phyloP scores from a whole-genome alignment of 2,113 vertebrate genomes.

The Labeo rohita region DNA sequence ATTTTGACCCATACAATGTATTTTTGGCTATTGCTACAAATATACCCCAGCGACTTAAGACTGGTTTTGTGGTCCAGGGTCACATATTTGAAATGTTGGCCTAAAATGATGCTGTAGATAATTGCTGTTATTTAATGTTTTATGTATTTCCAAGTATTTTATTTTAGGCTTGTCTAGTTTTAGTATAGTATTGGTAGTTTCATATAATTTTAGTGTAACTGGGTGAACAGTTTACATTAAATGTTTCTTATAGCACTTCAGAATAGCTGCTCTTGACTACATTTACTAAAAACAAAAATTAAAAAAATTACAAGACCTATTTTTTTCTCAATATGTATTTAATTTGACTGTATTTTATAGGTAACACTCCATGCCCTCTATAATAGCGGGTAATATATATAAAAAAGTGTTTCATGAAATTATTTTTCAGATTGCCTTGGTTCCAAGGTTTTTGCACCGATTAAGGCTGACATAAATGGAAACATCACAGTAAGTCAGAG shows the following conservation, averaged over 20 bases:
- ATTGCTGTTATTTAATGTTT: background rate
- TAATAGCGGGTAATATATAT: too few relatives aligned
- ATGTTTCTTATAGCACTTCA: too few relatives aligned
- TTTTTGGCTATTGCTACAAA: too few relatives aligned
- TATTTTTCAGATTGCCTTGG: slow-evolving; percentile 87
- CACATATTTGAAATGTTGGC: background rate
- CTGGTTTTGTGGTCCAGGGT: too few relatives aligned
- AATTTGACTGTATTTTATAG: too few relatives aligned
- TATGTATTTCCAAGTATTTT: background rate
- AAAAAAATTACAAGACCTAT: too few relatives aligned
- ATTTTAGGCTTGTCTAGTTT: background rate
- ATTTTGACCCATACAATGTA: too few relatives aligned
- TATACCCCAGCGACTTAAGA: too few relatives aligned
- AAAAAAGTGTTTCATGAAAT: background rate
- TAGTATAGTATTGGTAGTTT: background rate
- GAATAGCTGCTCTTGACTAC: too few relatives aligned
- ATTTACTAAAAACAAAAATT: too few relatives aligned
- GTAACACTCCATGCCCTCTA: background rate
- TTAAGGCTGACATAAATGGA: slow-evolving; percentile 91
- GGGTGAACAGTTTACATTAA: background rate
- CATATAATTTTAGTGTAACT: background rate
- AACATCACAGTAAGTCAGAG: slow-evolving; percentile 86
- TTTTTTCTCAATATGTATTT: too few relatives aligned
- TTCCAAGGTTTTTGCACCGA: slow-evolving; percentile 83
- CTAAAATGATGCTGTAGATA: background rate